Conservation (phyloP, 2,888 invertebrate species). For the Hermaeophaga mercurialis region DNA sequence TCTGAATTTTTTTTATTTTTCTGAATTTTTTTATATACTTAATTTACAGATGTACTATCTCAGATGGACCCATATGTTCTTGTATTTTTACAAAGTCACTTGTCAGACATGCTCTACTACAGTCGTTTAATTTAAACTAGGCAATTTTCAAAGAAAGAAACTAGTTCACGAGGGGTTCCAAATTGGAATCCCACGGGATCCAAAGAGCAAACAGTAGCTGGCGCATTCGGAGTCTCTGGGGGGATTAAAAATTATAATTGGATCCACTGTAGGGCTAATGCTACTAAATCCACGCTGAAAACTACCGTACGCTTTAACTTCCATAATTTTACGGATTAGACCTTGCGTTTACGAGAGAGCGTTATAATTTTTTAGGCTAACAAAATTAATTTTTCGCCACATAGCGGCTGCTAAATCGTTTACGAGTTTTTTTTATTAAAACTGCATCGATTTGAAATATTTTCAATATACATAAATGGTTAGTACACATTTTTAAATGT, state of each 20-base stretch:
- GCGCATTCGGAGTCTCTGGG: slow-evolving; percentile 49
- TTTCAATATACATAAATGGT: too few relatives aligned
- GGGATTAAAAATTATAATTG: slow-evolving; percentile 59
- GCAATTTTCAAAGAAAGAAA: neutral
- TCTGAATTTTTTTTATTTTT: too few relatives aligned
- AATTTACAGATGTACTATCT: too few relatives aligned
- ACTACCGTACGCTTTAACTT: slow-evolving; percentile 31
- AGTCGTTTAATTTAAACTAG: slow-evolving; percentile 3
- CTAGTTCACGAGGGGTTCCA: slow-evolving; percentile 7
- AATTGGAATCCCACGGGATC: slow-evolving; percentile 2
- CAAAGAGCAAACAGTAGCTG: slow-evolving; percentile 49
- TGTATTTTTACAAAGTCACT: too few relatives aligned
- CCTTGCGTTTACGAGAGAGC: slow-evolving; percentile 24
- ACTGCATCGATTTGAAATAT: too few relatives aligned
- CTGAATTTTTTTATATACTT: too few relatives aligned
- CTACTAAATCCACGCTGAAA: slow-evolving; percentile 34
- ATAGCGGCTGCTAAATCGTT: too few relatives aligned
- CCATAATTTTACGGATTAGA: slow-evolving; percentile 35
- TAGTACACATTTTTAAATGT: too few relatives aligned
- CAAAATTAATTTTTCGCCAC: slow-evolving; percentile 19
- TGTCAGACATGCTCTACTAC: too few relatives aligned
- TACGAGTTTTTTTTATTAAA: too few relatives aligned
- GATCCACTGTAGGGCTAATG: slow-evolving; percentile 47
- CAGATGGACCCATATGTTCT: too few relatives aligned
- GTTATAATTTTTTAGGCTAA: slow-evolving; percentile 25